Percentiles rank a stretch among this genome's conserved stretches.
phyloP scores from a whole-genome alignment of 2,888 invertebrate genomes.

The Lumbricus terrestris region DNA sequence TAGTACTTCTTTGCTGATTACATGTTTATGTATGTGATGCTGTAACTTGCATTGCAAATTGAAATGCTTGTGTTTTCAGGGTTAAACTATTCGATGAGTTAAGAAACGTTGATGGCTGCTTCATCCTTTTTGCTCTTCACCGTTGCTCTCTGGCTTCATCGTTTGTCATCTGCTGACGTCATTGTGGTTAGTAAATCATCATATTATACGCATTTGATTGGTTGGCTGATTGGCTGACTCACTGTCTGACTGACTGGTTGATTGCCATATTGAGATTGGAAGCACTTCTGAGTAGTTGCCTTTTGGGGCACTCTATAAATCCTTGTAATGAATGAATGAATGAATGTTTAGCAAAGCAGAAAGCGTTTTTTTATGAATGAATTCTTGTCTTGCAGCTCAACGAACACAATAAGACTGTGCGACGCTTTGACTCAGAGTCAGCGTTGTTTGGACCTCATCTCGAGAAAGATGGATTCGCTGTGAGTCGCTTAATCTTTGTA shows the following conservation, averaged over 20 bases:
- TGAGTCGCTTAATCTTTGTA: slow-evolving; percentile 13
- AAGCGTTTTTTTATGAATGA: neutral
- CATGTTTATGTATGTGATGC: neutral
- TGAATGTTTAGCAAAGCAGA: neutral
- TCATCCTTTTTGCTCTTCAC: neutral
- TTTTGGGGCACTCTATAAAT: too few species aligned
- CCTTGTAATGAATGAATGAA: neutral
- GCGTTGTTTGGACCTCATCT: slow-evolving; percentile 30
- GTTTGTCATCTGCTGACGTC: neutral
- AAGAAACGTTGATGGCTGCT: neutral
- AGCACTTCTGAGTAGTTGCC: too few species aligned
- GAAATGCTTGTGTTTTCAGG: neutral
- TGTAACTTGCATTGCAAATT: neutral
- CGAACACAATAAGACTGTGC: slow-evolving; percentile 26
- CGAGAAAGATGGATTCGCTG: slow-evolving; percentile 26
- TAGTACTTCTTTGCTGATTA: neutral
- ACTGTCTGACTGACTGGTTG: too few species aligned
- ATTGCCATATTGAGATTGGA: too few species aligned
- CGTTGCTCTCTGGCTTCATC: neutral
- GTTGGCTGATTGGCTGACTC: neutral
- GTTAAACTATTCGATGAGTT: neutral
- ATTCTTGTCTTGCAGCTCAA: slow-evolving; percentile 19
- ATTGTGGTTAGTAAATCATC: neutral
- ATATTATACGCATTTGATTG: neutral
- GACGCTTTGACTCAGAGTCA: slow-evolving; percentile 20